Conservation (phyloP, 2,113 vertebrate species). For the Rhipidura dahli region DNA sequence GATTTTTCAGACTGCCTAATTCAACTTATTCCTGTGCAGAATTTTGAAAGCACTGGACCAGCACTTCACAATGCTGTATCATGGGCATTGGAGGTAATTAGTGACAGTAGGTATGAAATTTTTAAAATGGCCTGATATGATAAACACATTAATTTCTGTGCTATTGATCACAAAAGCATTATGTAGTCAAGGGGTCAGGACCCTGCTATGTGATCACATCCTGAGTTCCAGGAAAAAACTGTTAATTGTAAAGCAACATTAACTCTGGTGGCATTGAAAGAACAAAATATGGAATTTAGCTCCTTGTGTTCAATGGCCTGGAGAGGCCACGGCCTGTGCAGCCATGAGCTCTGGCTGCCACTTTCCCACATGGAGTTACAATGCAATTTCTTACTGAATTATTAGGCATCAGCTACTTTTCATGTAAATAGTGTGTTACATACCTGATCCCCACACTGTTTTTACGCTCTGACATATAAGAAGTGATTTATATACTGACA, state of each 20-base stretch:
- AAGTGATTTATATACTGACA: not conserved
- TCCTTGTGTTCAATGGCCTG: not conserved
- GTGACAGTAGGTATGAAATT: not conserved
- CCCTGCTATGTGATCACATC: slow-evolving; percentile 33
- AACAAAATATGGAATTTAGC: not conserved
- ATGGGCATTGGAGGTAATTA: slow-evolving; percentile 20
- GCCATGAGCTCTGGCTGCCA: not conserved
- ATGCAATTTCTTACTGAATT: not conserved
- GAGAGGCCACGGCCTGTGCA: not conserved
- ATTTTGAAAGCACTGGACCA: not conserved
- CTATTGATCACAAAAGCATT: slow-evolving; percentile 63
- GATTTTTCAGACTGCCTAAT: slow-evolving; percentile 22
- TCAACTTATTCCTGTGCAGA: not conserved
- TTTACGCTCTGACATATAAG: not conserved
- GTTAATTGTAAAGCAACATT: not conserved
- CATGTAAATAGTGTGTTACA: not conserved
- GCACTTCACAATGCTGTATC: not conserved
- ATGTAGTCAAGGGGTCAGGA: slow-evolving; percentile 29
- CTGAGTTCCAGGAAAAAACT: slow-evolving; percentile 41
- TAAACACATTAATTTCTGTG: slow-evolving; percentile 56
- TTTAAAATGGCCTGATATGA: slow-evolving; percentile 3
- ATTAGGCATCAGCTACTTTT: not conserved
- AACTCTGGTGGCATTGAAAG: not conserved
- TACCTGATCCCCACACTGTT: not conserved
- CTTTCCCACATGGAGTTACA: not conserved